A percentile compares a stretch with the other conserved stretches of the same genome.
These are phyloP conservation scores for Octodonta nipae DNA, from an alignment of 2,888 invertebrate species.

Conservation along the genomic window DNA sequence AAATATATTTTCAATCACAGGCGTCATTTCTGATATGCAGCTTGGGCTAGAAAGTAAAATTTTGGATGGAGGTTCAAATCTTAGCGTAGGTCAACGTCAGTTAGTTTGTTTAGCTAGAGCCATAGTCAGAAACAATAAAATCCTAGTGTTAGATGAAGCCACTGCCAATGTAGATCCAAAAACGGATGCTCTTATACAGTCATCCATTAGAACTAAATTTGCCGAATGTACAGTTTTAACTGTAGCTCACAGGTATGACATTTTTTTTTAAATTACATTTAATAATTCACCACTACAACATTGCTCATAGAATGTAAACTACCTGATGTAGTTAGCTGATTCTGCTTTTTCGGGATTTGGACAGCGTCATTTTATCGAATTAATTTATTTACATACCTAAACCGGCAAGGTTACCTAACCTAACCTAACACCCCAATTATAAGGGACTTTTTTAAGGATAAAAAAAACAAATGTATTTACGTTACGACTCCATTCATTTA, in stretches of 20 bases:
- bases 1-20: too few relatives aligned
- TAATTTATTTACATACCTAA: too few relatives aligned
- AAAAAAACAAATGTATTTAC: too few relatives aligned
- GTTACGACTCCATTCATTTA: too few relatives aligned
- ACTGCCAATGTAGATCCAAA: slow-evolving; percentile 69
- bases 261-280: slow-evolving; percentile 2
- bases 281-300: too few relatives aligned
- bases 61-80: slow-evolving; percentile 47
- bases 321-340: too few relatives aligned
- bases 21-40: slow-evolving; percentile 48
- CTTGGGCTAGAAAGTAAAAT: slow-evolving; percentile 55
- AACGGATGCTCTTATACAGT: slow-evolving; percentile 64
- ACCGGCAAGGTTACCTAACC: too few relatives aligned
- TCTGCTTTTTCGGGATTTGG: too few relatives aligned
- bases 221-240: slow-evolving; percentile 65
- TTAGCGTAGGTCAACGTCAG: slow-evolving; percentile 44
- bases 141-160: slow-evolving; percentile 47
- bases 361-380: too few relatives aligned
- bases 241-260: slow-evolving; percentile 55
- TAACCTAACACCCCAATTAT: too few relatives aligned
- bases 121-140: slow-evolving; percentile 33
- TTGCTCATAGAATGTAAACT: not conserved
- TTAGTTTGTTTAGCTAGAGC: slow-evolving; percentile 56
- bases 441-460: too few relatives aligned
- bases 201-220: slow-evolving; percentile 61